phyloP scores from a whole-genome alignment of 2,113 vertebrate species.

The Heptranchias perlo region DNA sequence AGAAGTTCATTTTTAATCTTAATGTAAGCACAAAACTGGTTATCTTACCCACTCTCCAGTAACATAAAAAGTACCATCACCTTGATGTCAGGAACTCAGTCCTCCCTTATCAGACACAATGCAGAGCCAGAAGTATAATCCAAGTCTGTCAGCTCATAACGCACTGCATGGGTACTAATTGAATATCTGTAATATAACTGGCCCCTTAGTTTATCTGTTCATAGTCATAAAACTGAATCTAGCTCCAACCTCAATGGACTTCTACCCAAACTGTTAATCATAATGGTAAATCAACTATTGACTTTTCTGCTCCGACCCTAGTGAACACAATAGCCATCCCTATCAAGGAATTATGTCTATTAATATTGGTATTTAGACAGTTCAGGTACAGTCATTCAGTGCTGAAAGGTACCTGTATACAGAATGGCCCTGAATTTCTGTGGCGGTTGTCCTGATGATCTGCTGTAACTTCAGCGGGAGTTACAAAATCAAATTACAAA shows the following conservation, averaged over 20 bases:
- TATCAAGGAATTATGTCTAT: not conserved
- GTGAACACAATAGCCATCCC: not conserved
- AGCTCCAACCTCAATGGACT: not conserved
- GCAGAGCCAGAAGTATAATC: not conserved
- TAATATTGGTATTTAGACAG: not conserved
- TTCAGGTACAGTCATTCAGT: not conserved
- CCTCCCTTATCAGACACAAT: not conserved
- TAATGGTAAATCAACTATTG: not conserved
- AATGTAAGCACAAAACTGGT: not conserved
- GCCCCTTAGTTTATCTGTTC: no score
- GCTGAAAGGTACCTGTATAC: not conserved
- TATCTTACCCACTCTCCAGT: not conserved
- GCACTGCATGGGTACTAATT: not conserved
- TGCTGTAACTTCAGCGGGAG: not conserved
- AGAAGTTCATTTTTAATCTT: not conserved
- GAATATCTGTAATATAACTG: not conserved
- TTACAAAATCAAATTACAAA: not conserved
- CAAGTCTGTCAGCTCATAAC: not conserved
- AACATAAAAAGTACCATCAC: not conserved
- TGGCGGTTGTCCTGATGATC: not conserved
- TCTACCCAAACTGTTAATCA: not conserved
- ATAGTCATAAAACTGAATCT: not conserved
- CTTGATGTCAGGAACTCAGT: not conserved
- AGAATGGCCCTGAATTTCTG: not conserved
- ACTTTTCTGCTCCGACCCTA: not conserved